These are phyloP conservation scores for Threskiornis aethiopicus DNA, from an alignment of 2,797 vertebrate species.

Conservation along the genomic window DNA sequence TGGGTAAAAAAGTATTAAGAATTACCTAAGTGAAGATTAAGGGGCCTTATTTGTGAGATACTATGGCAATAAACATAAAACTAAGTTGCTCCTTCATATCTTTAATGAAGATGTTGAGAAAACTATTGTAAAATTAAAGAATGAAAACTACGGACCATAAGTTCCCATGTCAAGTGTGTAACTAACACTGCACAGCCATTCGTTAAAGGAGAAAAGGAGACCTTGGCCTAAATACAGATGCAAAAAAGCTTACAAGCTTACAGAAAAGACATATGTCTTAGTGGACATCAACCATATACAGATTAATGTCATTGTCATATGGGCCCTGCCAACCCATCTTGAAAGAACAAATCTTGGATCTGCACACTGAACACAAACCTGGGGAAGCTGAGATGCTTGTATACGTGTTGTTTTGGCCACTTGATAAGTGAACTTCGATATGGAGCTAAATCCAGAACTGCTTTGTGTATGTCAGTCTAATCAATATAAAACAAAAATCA, in stretches of 20 bases:
- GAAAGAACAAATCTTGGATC: neutral
- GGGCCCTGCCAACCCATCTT: neutral
- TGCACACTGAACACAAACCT: neutral
- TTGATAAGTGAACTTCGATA: neutral
- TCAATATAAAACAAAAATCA: neutral
- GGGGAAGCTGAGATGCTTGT: neutral
- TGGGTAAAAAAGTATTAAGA: neutral
- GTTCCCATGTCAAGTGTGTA: neutral
- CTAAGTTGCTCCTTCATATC: neutral
- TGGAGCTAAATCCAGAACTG: neutral
- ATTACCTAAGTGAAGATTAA: neutral
- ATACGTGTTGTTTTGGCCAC: neutral
- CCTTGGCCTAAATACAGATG: neutral
- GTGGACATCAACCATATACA: neutral
- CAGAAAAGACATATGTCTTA: neutral
- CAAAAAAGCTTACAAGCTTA: neutral
- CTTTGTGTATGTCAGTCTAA: neutral
- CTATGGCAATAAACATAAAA: neutral
- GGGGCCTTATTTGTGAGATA: neutral
- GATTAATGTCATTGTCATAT: neutral
- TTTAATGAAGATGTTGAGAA: neutral
- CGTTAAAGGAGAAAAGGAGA: neutral
- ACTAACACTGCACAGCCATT: neutral
- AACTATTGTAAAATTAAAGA: neutral
- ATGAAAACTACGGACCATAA: neutral